Evolutionary conservation across 2,888 invertebrate species (phyloP), one percentile per base, ranked within the genome.

Genomic region (Scrobipalpa atriplicella): DNA sequence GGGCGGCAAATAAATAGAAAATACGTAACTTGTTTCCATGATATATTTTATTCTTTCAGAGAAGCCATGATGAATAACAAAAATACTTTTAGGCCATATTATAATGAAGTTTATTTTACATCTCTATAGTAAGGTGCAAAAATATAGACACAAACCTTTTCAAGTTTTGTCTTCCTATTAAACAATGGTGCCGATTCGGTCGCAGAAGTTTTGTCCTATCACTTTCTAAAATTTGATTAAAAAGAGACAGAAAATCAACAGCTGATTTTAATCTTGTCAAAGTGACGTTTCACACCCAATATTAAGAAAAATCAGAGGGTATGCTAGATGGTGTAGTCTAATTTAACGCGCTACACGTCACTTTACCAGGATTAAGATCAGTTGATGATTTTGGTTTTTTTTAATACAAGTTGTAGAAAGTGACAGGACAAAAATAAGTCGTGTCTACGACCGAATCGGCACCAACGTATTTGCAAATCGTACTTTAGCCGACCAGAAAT

Each of bases 21-120:
- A 47, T 47, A 47, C 47, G 47, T 47, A 5, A 47, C 47, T 2
- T n/a, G 1, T 47, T 47, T 47, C n/a, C n/a, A 47, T 47, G 47
- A 47, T 47, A 47, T 47, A 47, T 47, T 43, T 47, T 47, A 47
- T 47, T 47, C n/a, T 10, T 47, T 47, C 47, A 47, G 47, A 47
- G 47, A 47, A 47, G 47, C 47, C 36, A 61, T 56, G 63, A 63
- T 68, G 69, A 72, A 70, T 52, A 16, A 51, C 19, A 51, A 60
- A 60, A 56, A 63, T 21, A 51, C 47, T 47, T 47, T 47, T 16
- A 47, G 47, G 47, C 47, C 47, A 56, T 56, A 13, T n/a, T 21
- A 3, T 36, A n/a, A 47, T 47, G 47, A 47, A 47, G 47, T 41
- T 52, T n/a, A 19, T 54, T 41, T 52, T n/a, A 19, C 61, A 58